These are phyloP conservation scores for Reinhardtius hippoglossoides DNA, from an alignment of 2,113 vertebrate species.

Conservation along the genomic window DNA sequence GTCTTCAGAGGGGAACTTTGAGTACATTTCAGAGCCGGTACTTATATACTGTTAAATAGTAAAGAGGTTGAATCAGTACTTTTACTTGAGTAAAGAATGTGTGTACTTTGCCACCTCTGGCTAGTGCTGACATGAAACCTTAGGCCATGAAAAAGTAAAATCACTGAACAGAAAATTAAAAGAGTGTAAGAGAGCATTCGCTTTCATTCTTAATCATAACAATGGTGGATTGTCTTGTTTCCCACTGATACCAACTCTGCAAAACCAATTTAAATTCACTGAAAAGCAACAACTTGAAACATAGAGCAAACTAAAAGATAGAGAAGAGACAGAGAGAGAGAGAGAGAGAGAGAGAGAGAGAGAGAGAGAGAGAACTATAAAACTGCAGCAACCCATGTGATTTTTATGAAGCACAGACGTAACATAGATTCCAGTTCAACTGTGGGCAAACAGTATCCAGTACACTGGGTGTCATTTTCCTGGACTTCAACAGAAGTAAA, in stretches of 20 bases:
- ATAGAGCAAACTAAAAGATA: background rate
- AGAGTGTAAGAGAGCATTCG: background rate
- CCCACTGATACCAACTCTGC: background rate
- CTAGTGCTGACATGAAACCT: too few species aligned
- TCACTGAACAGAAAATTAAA: too few species aligned
- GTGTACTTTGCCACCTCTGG: too few species aligned
- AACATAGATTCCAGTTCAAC: background rate
- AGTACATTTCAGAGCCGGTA: too few species aligned
- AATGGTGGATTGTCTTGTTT: background rate
- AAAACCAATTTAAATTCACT: background rate
- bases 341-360: background rate
- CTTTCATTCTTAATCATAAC: background rate
- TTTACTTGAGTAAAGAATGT: too few species aligned
- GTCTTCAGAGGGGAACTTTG: too few species aligned
- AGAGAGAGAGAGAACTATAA: background rate
- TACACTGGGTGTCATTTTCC: background rate
- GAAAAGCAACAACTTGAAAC: too few species aligned
- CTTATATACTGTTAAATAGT: too few species aligned
- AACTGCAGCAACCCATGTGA: background rate
- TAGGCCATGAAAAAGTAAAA: too few species aligned
- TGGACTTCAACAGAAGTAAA: background rate
- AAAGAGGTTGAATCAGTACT: too few species aligned
- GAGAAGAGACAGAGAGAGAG: background rate
- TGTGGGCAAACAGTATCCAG: background rate
- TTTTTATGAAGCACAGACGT: background rate